These are phyloP conservation scores for Poecile atricapillus DNA, from an alignment of 2,113 vertebrate species.

Conservation along the genomic window DNA sequence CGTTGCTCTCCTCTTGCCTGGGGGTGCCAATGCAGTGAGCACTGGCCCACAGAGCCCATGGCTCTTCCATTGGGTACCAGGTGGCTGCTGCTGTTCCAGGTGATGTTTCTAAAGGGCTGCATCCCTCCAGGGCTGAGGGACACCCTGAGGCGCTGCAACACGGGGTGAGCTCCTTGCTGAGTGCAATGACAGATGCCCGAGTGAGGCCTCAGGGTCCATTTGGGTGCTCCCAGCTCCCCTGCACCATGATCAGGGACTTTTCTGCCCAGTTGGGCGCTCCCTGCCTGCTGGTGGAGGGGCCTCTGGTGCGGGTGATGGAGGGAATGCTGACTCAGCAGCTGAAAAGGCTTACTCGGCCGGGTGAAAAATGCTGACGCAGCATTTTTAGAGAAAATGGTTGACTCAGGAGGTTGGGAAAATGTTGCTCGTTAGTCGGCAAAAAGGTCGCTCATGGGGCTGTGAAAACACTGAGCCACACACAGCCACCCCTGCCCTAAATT, in stretches of 20 bases:
- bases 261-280: background rate
- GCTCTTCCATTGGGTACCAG: rapidly evolving
- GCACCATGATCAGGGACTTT: background rate
- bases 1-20: rapidly evolving
- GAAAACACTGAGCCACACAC: rapidly evolving
- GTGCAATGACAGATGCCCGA: rapidly evolving
- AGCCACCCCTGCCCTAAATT: background rate
- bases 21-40: background rate
- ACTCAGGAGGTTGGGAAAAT: background rate
- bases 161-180: no score
- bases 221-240: background rate
- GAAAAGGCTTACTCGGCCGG: background rate
- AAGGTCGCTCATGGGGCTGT: background rate
- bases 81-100: background rate
- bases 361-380: background rate
- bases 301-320: background rate
- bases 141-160: rapidly evolving
- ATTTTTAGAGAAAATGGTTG: background rate
- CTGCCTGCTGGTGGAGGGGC: background rate
- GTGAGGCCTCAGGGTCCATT: background rate
- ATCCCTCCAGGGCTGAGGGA: background rate
- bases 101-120: background rate
- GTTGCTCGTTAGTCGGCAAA: background rate
- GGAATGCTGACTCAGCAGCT: background rate
- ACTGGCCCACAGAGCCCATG: rapidly evolving